A percentile compares a stretch with the other conserved stretches of the same genome.
phyloP scores from a whole-genome alignment of 2,888 invertebrate species.

The Lasioglossum figueresi region DNA sequence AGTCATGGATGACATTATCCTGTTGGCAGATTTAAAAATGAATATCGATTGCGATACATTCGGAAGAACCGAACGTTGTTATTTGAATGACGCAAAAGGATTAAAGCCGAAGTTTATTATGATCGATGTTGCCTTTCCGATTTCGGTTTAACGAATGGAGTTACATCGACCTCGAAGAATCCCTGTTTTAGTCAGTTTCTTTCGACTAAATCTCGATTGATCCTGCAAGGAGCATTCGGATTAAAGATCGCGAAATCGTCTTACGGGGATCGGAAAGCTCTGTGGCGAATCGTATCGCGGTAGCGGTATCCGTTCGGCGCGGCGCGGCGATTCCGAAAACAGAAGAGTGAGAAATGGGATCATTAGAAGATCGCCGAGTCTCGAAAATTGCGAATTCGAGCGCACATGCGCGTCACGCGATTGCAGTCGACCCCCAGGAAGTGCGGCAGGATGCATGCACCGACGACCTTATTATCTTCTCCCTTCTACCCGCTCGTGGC shows the following conservation, averaged over 20 bases:
- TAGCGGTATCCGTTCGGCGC: background rate
- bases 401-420: conserved; percentile 53
- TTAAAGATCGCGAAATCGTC: background rate
- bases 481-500: conserved; percentile 17
- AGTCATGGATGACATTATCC: too few relatives aligned
- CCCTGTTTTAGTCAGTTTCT: background rate
- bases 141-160: too few relatives aligned
- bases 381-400: conserved; percentile 52
- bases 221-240: background rate
- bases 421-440: conserved; percentile 50
- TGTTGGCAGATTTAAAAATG: too few relatives aligned
- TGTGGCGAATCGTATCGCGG: background rate
- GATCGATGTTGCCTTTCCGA: too few relatives aligned
- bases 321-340: conserved; percentile 29
- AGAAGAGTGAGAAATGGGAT: conserved; percentile 31
- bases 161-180: background rate
- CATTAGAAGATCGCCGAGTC: conserved; percentile 18
- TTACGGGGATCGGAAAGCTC: background rate
- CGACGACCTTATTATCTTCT: conserved; percentile 59
- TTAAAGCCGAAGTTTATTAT: too few relatives aligned
- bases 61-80: too few relatives aligned
- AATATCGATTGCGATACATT: too few relatives aligned
- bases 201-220: background rate
- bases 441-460: conserved; percentile 60
- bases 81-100: too few relatives aligned